phyloP scores from a whole-genome alignment of 37 sponge, comb jelly and placozoan species.

The Amphimedon queenslandica region DNA sequence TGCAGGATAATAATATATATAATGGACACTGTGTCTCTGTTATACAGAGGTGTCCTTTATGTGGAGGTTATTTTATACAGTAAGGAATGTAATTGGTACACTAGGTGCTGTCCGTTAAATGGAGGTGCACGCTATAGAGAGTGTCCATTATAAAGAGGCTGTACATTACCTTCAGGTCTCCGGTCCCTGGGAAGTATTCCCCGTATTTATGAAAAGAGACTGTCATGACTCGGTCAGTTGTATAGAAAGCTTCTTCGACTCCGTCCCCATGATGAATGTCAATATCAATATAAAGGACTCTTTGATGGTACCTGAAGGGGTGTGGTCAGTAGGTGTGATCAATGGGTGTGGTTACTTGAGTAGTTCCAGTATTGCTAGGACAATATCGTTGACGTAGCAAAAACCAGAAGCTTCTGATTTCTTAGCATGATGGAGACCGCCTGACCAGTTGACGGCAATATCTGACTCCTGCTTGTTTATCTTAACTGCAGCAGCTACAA shows the following conservation, averaged over 20 bases:
- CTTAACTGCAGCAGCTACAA: constrained; percentile 93
- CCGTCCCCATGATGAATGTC: constrained; percentile 99
- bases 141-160: too few species aligned
- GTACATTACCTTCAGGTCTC: constrained; percentile 91
- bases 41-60: too few species aligned
- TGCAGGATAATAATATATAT: too few species aligned
- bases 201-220: constrained; percentile 99
- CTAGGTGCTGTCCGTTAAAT: too few species aligned
- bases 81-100: too few species aligned
- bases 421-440: constrained; percentile 99
- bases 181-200: constrained; percentile 99
- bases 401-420: constrained; percentile 99
- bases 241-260: constrained; percentile 99
- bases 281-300: constrained; percentile 97
- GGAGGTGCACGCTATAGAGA: too few species aligned
- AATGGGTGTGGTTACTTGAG: constrained; percentile 81
- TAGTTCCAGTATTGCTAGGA: constrained; percentile 95
- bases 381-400: constrained; percentile 99
- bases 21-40: too few species aligned
- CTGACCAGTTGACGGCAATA: constrained; percentile 98
- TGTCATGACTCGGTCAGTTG: constrained; percentile 99
- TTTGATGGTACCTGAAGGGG: constrained; percentile 86
- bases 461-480: constrained; percentile 97
- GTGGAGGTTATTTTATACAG: too few species aligned
- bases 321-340: not conserved